Base-by-base conservation (phyloP, 1,140 invertebrate genomes). In the Scaptomyza hsui region DNA sequence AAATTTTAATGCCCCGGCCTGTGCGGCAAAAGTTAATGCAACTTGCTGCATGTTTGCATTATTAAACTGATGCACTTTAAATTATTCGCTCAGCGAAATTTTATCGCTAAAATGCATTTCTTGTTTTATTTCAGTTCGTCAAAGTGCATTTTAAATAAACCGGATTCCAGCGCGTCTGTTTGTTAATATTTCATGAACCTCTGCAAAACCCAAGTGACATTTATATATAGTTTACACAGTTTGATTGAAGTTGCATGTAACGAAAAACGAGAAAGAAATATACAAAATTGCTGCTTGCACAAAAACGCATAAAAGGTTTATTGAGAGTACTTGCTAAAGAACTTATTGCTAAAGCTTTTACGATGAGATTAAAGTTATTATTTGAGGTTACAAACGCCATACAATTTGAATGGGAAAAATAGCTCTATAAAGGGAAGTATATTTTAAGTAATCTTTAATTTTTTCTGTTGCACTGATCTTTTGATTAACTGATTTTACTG, bases 91-190 rank as follows among this genome's bases (percentile, higher is more conserved):
- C 62, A 77, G 63, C 44, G 44, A n/a, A n/a, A 10, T 59, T 52
- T 62, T 74, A 82, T 74, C 65, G 70, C 71, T 44, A 45, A 57
- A 63, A 62, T n/a, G 67, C 74, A 61, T 78, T 83, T 73, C 61
- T 71, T 75, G 63, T 39, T n/a, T 35, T 19, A 19, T 72, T 73
- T 49, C 42, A 52, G 47, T 57, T 56, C 41, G 41, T 69, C 81
- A 86, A 86, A 86, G 82, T 86, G 82, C 73, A 86, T 88, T 86
- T 86, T 86, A 88, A 88, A 86, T 85, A n/a, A 37, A 61, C 57
- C 55, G 64, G 63, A 59, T 68, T 44, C 75, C 61, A 59, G 65
- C 64, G 65, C 75, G 10, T 80, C 75, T 86, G 53, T 70, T 78
- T 74, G 68, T 85, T 73, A 85, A 85, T 80, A 63, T 80, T 80